phyloP scores from a whole-genome alignment of 2,797 vertebrate species.

The Spinibarbus caldwelli region DNA sequence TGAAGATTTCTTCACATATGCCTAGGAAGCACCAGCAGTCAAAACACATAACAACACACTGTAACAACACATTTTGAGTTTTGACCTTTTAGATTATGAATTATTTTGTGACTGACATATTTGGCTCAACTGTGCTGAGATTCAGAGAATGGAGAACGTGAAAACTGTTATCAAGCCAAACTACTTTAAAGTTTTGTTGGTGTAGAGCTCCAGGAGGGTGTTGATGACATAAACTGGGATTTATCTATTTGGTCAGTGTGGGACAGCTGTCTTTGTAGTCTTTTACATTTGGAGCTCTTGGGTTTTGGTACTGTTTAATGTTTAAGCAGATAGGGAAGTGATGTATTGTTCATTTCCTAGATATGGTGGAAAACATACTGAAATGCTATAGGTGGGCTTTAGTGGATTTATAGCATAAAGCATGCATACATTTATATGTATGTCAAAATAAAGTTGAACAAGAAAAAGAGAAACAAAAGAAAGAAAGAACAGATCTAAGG shows the following conservation, averaged over 20 bases:
- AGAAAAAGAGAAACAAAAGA: background rate
- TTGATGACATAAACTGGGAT: background rate
- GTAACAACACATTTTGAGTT: background rate
- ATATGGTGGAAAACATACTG: background rate
- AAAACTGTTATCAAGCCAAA: background rate
- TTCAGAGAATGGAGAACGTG: too few species aligned
- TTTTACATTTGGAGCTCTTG: background rate
- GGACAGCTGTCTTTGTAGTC: background rate
- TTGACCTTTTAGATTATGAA: too few species aligned
- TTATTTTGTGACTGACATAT: background rate
- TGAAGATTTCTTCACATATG: background rate
- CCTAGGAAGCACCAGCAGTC: background rate
- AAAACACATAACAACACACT: background rate
- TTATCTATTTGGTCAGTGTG: background rate
- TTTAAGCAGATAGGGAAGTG: background rate
- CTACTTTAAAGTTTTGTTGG: too few species aligned
- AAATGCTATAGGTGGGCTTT: background rate
- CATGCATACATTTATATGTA: background rate
- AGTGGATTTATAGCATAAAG: background rate
- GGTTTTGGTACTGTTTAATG: background rate
- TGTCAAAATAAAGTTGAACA: background rate
- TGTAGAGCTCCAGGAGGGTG: background rate
- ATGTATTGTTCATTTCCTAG: background rate
- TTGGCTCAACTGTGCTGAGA: background rate
- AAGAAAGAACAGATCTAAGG: background rate